Evolutionary conservation across 2,113 vertebrate species (phyloP).

Genomic region (Bufo gargarizans): DNA sequence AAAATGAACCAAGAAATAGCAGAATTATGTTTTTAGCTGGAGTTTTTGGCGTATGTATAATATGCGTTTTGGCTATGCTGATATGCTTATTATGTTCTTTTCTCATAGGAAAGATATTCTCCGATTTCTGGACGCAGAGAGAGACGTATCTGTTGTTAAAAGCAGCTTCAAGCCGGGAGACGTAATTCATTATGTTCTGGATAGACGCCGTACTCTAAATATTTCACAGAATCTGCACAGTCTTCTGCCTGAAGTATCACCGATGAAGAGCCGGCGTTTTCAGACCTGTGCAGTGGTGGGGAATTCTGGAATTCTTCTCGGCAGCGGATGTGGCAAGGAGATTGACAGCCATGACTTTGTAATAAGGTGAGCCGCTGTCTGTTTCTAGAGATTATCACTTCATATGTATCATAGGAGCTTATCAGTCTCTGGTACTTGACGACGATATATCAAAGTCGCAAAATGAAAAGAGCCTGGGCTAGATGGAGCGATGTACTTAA

Average conservation of each 20-base stretch:
- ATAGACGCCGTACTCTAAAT: slow-evolving; percentile 83
- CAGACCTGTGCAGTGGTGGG: slow-evolving; percentile 86
- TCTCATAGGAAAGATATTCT: slow-evolving; percentile 83
- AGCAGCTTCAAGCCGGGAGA: slow-evolving; percentile 87
- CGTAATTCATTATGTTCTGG: slow-evolving; percentile 85
- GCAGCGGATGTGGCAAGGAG: slow-evolving; percentile 83
- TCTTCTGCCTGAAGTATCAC: slow-evolving; percentile 86
- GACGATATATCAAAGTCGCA: slow-evolving; percentile 6
- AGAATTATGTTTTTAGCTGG: background rate
- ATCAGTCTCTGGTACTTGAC: slow-evolving; percentile 51
- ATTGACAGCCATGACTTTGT: slow-evolving; percentile 87
- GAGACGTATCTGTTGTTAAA: slow-evolving; percentile 86
- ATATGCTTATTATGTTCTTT: slow-evolving; percentile 28
- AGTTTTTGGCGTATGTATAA: background rate
- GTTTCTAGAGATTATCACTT: slow-evolving; percentile 24
- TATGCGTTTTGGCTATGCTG: background rate
- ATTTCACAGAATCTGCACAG: slow-evolving; percentile 82
- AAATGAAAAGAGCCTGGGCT: slow-evolving; percentile 47
- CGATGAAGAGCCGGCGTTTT: slow-evolving; percentile 86
- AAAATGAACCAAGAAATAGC: background rate
- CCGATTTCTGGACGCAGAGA: slow-evolving; percentile 84
- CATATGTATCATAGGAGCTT: slow-evolving; percentile 31
- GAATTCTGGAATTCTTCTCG: slow-evolving; percentile 85
- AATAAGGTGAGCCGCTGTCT: slow-evolving; percentile 77
- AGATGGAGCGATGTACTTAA: slow-evolving; percentile 42